Evolutionary conservation across 2,797 vertebrate genomes (phyloP).

Genomic region (Macroramphosus scolopax): DNA sequence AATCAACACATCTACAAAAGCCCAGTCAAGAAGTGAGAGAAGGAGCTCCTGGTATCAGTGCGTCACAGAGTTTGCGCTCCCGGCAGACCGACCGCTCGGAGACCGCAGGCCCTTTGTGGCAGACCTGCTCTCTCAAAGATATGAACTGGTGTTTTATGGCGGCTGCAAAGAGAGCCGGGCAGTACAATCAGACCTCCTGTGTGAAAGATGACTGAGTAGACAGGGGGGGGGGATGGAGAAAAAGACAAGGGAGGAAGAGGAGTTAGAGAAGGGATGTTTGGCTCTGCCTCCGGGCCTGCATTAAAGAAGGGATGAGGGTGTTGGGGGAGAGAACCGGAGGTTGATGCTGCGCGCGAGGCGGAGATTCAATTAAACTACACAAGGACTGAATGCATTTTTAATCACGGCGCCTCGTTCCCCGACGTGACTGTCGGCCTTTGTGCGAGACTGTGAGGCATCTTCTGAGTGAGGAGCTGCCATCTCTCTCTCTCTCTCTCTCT

Average conservation of each 20-base stretch:
- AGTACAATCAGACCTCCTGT: too few relatives aligned
- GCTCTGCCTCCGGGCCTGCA: conserved; percentile 43
- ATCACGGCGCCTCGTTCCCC: conserved; percentile 61
- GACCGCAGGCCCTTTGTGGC: conserved; percentile 41
- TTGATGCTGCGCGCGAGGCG: conserved; percentile 38
- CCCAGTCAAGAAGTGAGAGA: background rate
- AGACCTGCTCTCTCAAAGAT: conserved; percentile 20
- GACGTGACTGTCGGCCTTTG: conserved; percentile 62
- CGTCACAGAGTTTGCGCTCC: conserved; percentile 47
- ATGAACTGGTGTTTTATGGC: conserved; percentile 36
- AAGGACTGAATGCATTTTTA: conserved; percentile 73
- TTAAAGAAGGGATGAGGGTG: conserved; percentile 23
- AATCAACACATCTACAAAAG: conserved; percentile 26
- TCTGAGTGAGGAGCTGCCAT: conserved; percentile 32
- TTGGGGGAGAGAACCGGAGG: conserved; percentile 11
- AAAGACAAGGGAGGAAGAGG: conserved; percentile 14
- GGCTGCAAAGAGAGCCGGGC: conserved; percentile 42
- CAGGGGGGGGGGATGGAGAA: conserved; percentile 24
- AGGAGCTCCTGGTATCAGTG: conserved; percentile 22
- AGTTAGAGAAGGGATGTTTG: conserved; percentile 23
- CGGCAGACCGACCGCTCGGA: conserved; percentile 24
- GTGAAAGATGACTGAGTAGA: conserved; percentile 47
- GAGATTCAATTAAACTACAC: conserved; percentile 73
- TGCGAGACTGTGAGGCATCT: conserved; percentile 39
- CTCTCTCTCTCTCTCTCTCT: too few relatives aligned